phyloP scores from a whole-genome alignment of 2,888 invertebrate genomes.

The Margaritifera margaritifera region DNA sequence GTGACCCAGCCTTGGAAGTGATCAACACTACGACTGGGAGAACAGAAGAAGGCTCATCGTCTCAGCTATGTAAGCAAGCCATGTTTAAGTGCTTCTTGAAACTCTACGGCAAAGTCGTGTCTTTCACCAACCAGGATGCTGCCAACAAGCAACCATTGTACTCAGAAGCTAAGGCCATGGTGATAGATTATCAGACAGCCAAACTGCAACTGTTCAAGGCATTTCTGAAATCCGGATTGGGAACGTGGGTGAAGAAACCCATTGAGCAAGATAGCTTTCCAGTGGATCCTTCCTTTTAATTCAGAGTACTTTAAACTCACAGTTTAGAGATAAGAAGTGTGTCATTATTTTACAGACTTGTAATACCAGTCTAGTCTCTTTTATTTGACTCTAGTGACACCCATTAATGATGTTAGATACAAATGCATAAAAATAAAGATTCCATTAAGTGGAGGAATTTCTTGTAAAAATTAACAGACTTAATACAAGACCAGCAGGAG shows the following conservation, averaged over 20 bases:
- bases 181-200: conserved; percentile 75
- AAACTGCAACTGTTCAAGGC: conserved; percentile 85
- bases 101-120: conserved; percentile 46
- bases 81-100: conserved; percentile 80
- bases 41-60: conserved; percentile 84
- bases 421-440: too few species aligned
- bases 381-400: too few species aligned
- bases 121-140: conserved; percentile 19
- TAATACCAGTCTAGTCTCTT: too few species aligned
- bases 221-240: conserved; percentile 87
- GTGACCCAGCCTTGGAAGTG: conserved; percentile 81
- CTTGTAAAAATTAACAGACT: too few species aligned
- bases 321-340: too few species aligned
- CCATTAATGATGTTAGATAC: too few species aligned
- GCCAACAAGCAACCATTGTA: conserved; percentile 48
- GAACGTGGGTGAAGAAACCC: conserved; percentile 93
- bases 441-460: too few species aligned
- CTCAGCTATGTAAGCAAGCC: conserved; percentile 85
- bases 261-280: conserved; percentile 83
- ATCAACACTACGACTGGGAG: conserved; percentile 90
- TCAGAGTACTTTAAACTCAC: too few species aligned
- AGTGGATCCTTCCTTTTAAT: too few species aligned
- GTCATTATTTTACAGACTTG: too few species aligned
- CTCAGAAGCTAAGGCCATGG: conserved; percentile 66
- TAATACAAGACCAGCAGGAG: too few species aligned